phyloP scores from a whole-genome alignment of 2,888 invertebrate species.

The Argynnis bischoffii region DNA sequence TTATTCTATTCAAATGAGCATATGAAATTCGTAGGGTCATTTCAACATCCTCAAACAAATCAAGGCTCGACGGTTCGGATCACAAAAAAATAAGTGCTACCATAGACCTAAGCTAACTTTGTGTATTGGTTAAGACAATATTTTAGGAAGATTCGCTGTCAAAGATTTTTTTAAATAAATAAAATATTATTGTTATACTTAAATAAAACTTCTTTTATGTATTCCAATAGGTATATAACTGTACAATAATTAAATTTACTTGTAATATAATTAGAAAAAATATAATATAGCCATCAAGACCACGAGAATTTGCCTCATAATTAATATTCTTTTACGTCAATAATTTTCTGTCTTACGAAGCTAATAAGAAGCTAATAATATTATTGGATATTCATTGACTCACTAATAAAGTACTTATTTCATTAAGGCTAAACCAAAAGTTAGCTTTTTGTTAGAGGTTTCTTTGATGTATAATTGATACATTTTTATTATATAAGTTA shows the following conservation, averaged over 20 bases:
- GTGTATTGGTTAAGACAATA: too few species aligned
- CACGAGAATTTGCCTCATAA: too few species aligned
- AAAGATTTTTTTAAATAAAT: too few species aligned
- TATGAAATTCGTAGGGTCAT: slow-evolving; percentile 45
- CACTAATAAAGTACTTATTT: background rate
- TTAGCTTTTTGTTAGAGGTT: slow-evolving; percentile 5
- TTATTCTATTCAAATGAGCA: slow-evolving; percentile 51
- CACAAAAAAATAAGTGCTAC: background rate
- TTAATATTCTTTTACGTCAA: background rate
- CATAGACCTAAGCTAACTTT: too few species aligned
- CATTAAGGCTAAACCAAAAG: slow-evolving; percentile 1
- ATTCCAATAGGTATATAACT: too few species aligned
- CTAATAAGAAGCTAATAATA: slow-evolving; percentile 44
- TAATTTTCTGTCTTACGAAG: slow-evolving; percentile 40
- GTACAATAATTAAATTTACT: too few species aligned
- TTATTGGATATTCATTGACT: slow-evolving; percentile 10
- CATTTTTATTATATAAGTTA: too few species aligned
- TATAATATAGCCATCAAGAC: too few species aligned
- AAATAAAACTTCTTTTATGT: too few species aligned
- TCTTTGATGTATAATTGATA: background rate
- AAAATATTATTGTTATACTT: too few species aligned
- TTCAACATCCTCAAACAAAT: slow-evolving; percentile 33
- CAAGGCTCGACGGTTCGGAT: background rate
- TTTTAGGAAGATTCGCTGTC: too few species aligned
- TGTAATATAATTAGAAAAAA: too few species aligned